phyloP scores from a whole-genome alignment of 2,113 vertebrate genomes.

The Dinomys branickii region DNA sequence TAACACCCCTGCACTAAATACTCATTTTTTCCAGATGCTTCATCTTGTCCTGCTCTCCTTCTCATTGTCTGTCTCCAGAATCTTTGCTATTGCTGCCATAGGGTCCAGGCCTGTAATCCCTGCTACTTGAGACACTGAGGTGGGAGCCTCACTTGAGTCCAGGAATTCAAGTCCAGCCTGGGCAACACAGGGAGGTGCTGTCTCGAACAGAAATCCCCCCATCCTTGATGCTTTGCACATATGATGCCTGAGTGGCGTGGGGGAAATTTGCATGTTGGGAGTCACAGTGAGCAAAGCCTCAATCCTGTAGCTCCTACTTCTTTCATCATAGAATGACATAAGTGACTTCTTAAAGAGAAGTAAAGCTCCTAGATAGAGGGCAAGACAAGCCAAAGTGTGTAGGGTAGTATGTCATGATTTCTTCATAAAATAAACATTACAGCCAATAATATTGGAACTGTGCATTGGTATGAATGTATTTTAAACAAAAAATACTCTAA shows the following conservation, averaged over 20 bases:
- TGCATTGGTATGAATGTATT: not conserved
- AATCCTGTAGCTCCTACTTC: not conserved
- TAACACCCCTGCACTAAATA: not conserved
- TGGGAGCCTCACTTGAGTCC: not conserved
- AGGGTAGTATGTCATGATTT: not conserved
- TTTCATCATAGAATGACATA: not conserved
- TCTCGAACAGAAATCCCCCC: not conserved
- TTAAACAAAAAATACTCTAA: not conserved
- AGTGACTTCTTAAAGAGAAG: conserved; percentile 14
- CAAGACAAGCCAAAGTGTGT: not conserved
- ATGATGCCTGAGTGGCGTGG: not conserved
- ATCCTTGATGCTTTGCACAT: not conserved
- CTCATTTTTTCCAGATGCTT: not conserved
- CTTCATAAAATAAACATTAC: not conserved
- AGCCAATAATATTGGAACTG: conserved; percentile 5
- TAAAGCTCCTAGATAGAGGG: not conserved
- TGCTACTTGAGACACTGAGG: not conserved
- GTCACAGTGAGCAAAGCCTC: not conserved
- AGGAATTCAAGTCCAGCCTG: not conserved
- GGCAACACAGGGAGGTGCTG: not conserved
- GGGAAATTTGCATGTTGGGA: not conserved
- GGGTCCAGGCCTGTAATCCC: not conserved
- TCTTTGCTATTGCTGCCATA: not conserved
- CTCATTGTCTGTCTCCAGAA: not conserved
- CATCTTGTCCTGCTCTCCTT: not conserved